Evolutionary conservation across 2,113 vertebrate species (phyloP), one percentile per base, ranked within the genome.

Genomic region (Tapirus terrestris): DNA sequence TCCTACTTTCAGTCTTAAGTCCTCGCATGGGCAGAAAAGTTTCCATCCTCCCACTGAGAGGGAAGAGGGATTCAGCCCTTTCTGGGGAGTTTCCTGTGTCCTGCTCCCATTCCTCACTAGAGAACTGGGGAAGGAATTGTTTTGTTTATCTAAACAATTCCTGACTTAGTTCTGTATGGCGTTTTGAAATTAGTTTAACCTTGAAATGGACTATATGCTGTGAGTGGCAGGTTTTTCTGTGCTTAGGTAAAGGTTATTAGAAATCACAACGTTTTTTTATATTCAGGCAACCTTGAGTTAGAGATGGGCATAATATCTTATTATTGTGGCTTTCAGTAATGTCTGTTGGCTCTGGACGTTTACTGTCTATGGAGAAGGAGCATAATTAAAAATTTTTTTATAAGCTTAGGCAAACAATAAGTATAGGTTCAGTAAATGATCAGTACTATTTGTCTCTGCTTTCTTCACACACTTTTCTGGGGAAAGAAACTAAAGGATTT

Each of bases 131-230:
- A 61, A 91, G 39, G 39, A 75, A 51, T 58, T 90, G 91, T 93
- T 98, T 96, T 95, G 60, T 92, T 89, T 96, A 84, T 97, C 89
- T 53, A 89, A 76, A 76, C 91, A 89, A 85, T 93, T 97, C 89
- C 65, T 60, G 85, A 95, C 84, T 96, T 89, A 88, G 56, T 87
- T 98, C 83, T 95, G 89, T 79, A 23, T 85, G 90, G 77, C 20
- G 18, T 86, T 97, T 95, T 75, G 67, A 98, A 98, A 97, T 95
- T 82, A 94, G 70, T 88, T 97, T 97, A 97, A 87, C 95, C 96
- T 98, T 97, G 95, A 96, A 94, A 88, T 82, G 87, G 51, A 68
- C 91, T 51, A 14, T 92, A 27, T 58, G 77, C 48, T 89, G 91
- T 92, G 58, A 91, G 88, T 84, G 75, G 33, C 91, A 73, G 89